Conservation (phyloP, 53 echinoderm and acorn worm species). For the Arbacia lixula region DNA sequence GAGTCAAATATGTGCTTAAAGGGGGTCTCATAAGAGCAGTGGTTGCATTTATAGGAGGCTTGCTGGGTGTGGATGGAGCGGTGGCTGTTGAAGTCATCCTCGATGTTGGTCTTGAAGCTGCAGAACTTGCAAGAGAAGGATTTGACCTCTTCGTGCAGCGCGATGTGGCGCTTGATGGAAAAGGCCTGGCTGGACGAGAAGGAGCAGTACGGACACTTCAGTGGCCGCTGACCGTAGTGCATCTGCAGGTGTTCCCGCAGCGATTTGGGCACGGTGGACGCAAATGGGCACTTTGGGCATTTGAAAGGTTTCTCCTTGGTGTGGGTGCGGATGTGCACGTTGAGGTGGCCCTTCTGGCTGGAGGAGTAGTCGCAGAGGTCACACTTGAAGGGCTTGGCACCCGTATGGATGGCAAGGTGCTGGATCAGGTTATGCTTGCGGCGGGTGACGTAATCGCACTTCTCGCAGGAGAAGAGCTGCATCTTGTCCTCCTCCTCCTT, state of each 20-base stretch:
- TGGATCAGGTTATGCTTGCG: slow-evolving; percentile 85
- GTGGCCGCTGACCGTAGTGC: slow-evolving; percentile 85
- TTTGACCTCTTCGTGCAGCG: slow-evolving; percentile 73
- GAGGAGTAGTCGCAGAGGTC: slow-evolving; percentile 82
- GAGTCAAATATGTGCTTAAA: slow-evolving; percentile 72
- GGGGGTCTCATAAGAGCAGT: slow-evolving; percentile 72
- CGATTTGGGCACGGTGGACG: slow-evolving; percentile 89
- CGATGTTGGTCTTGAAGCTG: slow-evolving; percentile 63
- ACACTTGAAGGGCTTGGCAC: slow-evolving; percentile 85
- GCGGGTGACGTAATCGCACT: slow-evolving; percentile 76
- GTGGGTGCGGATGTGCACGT: slow-evolving; percentile 87
- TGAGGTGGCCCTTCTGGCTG: slow-evolving; percentile 90
- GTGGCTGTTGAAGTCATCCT: slow-evolving; percentile 72
- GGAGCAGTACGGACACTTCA: slow-evolving; percentile 85
- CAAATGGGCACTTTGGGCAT: slow-evolving; percentile 89
- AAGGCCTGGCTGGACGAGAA: slow-evolving; percentile 87
- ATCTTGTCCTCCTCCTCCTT: slow-evolving; percentile 69
- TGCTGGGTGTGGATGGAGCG: slow-evolving; percentile 66
- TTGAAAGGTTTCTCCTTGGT: slow-evolving; percentile 87
- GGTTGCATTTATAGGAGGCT: slow-evolving; percentile 59
- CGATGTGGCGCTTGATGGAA: slow-evolving; percentile 82
- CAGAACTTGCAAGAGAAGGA: slow-evolving; percentile 72
- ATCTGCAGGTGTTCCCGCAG: slow-evolving; percentile 83
- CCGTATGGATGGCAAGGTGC: slow-evolving; percentile 85
- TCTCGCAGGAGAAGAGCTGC: slow-evolving; percentile 68